Conservation (phyloP, 2,888 invertebrate species). For the Tetragonisca angustula region DNA sequence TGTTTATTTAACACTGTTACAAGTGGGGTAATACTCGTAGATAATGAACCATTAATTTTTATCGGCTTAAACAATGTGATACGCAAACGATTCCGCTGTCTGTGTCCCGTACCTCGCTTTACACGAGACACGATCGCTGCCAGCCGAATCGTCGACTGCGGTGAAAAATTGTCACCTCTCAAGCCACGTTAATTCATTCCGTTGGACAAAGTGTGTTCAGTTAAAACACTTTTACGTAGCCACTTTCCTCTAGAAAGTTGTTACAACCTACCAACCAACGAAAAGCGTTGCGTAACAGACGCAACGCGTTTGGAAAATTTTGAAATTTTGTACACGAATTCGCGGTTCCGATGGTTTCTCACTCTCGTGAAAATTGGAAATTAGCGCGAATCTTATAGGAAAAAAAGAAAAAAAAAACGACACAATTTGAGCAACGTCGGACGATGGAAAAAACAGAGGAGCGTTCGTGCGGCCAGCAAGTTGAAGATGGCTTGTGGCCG, state of each 20-base stretch:
- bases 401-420: neutral
- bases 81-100: slow-evolving; percentile 34
- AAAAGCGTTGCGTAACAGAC: slow-evolving; percentile 9
- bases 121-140: slow-evolving; percentile 9
- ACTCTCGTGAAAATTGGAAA: too few relatives aligned
- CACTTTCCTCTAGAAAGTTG: neutral
- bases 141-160: neutral
- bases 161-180: slow-evolving; percentile 8
- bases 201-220: neutral
- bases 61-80: slow-evolving; percentile 58
- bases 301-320: too few relatives aligned
- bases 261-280: neutral
- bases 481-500: neutral
- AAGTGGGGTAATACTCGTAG: slow-evolving; percentile 56
- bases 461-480: neutral
- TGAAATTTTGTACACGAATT: too few relatives aligned
- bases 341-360: too few relatives aligned
- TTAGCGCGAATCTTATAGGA: too few relatives aligned
- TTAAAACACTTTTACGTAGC: too few relatives aligned
- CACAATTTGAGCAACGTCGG: neutral
- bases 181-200: too few relatives aligned
- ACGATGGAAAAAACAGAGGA: neutral
- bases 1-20: slow-evolving; percentile 46
- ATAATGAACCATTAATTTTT: slow-evolving; percentile 66
- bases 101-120: neutral